A percentile compares a stretch with the other conserved stretches of the same genome.
Conservation (phyloP, 2,888 invertebrate genomes). For the Glyphotaelius pellucidus region DNA sequence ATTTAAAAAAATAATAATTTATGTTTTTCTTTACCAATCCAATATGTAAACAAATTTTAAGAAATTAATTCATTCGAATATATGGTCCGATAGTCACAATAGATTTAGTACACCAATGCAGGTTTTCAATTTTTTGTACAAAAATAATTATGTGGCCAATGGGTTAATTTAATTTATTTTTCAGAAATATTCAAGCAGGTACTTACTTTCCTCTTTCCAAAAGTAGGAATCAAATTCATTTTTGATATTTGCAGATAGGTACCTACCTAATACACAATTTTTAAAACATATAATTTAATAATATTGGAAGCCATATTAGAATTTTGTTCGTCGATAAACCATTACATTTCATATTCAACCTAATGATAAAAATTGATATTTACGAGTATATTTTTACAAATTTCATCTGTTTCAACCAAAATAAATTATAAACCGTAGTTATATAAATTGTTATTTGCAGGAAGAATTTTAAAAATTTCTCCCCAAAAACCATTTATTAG, state of each 20-base stretch:
- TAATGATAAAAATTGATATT: not conserved
- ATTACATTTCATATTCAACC: not conserved
- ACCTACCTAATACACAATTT: not conserved
- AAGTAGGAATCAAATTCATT: not conserved
- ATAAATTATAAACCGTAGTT: not conserved
- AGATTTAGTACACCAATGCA: too few species aligned
- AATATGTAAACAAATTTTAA: too few species aligned
- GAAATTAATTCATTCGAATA: too few species aligned
- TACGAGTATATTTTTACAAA: not conserved
- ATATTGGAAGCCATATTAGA: not conserved
- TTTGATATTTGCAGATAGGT: not conserved
- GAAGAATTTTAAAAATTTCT: not conserved
- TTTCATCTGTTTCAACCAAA: not conserved
- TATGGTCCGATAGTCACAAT: too few species aligned
- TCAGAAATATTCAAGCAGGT: too few species aligned
- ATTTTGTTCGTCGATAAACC: not conserved
- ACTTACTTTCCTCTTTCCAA: not conserved
- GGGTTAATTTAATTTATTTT: too few species aligned
- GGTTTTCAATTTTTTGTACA: too few species aligned
- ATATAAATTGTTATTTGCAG: not conserved
- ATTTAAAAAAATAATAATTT: too few species aligned
- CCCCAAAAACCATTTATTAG: not conserved
- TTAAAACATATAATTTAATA: not conserved
- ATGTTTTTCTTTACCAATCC: too few species aligned
- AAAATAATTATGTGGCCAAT: too few species aligned